Evolutionary conservation across 2,888 invertebrate genomes (phyloP).

Genomic region (Isoperla grammatica): DNA sequence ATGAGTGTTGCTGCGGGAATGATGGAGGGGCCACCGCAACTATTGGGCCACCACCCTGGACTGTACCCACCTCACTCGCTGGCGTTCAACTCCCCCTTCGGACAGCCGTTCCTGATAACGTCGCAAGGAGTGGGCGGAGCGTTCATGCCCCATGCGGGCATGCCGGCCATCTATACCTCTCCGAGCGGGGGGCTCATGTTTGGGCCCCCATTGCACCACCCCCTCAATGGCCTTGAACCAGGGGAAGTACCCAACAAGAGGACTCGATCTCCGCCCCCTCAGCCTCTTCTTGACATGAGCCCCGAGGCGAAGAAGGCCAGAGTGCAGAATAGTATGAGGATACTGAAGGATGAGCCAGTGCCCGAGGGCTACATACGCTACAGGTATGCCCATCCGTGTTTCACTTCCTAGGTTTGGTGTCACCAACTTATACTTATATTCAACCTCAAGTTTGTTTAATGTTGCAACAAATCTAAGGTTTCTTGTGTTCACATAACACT

Average conservation of each 20-base stretch:
- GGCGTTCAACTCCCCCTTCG: constrained; percentile 40
- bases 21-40: constrained; percentile 15
- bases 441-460: too few relatives aligned
- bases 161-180: constrained; percentile 43
- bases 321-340: constrained; percentile 63
- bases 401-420: too few relatives aligned
- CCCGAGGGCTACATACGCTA: constrained; percentile 85
- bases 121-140: constrained; percentile 44
- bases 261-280: constrained; percentile 44
- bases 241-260: constrained; percentile 40
- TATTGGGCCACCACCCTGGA: constrained; percentile 22
- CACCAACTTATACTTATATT: too few relatives aligned
- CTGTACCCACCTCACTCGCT: constrained; percentile 35
- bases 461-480: too few relatives aligned
- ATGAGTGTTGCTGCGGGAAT: background rate
- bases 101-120: constrained; percentile 48
- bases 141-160: constrained; percentile 45
- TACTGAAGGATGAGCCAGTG: constrained; percentile 83
- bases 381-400: too few relatives aligned
- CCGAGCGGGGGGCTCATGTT: constrained; percentile 45
- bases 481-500: too few relatives aligned
- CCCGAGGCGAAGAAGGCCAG: constrained; percentile 58
- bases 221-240: constrained; percentile 8
- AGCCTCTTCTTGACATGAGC: constrained; percentile 42
- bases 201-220: constrained; percentile 34